phyloP scores from a whole-genome alignment of 1,140 invertebrate genomes.

The Zophobas atratus region DNA sequence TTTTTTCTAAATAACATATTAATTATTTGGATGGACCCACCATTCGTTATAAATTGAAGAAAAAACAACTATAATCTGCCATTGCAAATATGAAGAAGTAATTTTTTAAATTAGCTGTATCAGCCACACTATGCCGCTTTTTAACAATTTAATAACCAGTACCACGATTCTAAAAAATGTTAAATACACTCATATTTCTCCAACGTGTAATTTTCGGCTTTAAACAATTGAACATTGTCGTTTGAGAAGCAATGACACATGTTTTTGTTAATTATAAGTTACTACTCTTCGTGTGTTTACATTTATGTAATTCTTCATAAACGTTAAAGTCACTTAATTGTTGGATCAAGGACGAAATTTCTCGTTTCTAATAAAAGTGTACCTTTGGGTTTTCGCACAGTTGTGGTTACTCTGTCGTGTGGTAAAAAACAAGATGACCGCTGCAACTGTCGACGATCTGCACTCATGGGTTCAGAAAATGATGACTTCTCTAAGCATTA shows the following conservation, averaged over 20 bases:
- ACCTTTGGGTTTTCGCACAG: background rate
- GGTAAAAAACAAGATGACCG: constrained; percentile 26
- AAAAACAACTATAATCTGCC: too few relatives aligned
- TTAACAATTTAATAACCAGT: background rate
- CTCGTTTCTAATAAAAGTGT: background rate
- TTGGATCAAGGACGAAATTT: background rate
- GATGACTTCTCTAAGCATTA: constrained; percentile 46
- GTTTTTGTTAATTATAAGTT: background rate
- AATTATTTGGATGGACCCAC: too few relatives aligned
- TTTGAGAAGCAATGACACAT: background rate
- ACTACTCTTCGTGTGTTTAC: background rate
- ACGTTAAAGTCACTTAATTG: background rate
- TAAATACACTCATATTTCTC: background rate
- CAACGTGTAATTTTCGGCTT: background rate
- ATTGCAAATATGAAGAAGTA: too few relatives aligned
- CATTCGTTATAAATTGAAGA: too few relatives aligned
- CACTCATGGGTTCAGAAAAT: constrained; percentile 45
- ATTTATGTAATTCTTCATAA: background rate
- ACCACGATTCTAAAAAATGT: too few relatives aligned
- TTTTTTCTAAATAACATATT: too few relatives aligned
- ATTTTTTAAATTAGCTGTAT: too few relatives aligned
- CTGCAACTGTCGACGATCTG: constrained; percentile 23
- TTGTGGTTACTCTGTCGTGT: background rate
- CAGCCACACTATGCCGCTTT: background rate
- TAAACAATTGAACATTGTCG: background rate